These are phyloP conservation scores for Drosophila orosa DNA, from an alignment of 1,140 invertebrate genomes.

Conservation along the genomic window DNA sequence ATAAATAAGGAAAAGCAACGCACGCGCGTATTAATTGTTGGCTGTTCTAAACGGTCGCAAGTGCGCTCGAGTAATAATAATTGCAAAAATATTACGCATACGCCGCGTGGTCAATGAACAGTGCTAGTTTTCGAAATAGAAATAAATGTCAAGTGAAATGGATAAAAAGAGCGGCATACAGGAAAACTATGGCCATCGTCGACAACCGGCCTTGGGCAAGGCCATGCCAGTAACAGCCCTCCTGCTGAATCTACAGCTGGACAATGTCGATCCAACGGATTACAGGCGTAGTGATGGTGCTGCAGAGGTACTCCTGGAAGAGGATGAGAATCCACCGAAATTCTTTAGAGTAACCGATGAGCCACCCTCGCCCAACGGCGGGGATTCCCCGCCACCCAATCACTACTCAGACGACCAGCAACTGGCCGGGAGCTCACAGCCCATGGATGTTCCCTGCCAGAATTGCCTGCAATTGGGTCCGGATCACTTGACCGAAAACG, in stretches of 20 bases:
- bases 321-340: constrained; percentile 62
- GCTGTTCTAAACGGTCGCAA: constrained; percentile 68
- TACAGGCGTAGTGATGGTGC: constrained; percentile 19
- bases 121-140: constrained; percentile 11
- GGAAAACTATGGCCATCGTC: constrained; percentile 71
- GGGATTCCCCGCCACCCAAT: constrained; percentile 15
- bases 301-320: constrained; percentile 25
- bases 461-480: constrained; percentile 58
- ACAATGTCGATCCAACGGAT: constrained; percentile 21
- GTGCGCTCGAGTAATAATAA: constrained; percentile 25
- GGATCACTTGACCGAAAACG: constrained; percentile 18
- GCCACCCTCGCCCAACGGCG: constrained; percentile 52
- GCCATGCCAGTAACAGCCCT: constrained; percentile 80
- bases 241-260: constrained; percentile 60
- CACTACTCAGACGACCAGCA: constrained; percentile 15
- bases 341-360: constrained; percentile 59
- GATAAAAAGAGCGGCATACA: constrained; percentile 41
- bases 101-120: constrained; percentile 26
- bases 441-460: constrained; percentile 49
- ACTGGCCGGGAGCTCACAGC: constrained; percentile 37
- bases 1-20: constrained; percentile 81
- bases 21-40: constrained; percentile 79
- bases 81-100: constrained; percentile 24
- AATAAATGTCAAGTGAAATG: constrained; percentile 31
- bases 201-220: constrained; percentile 77